Base-by-base conservation (phyloP, 2,888 invertebrate species). In the Drosophila neotestacea region DNA sequence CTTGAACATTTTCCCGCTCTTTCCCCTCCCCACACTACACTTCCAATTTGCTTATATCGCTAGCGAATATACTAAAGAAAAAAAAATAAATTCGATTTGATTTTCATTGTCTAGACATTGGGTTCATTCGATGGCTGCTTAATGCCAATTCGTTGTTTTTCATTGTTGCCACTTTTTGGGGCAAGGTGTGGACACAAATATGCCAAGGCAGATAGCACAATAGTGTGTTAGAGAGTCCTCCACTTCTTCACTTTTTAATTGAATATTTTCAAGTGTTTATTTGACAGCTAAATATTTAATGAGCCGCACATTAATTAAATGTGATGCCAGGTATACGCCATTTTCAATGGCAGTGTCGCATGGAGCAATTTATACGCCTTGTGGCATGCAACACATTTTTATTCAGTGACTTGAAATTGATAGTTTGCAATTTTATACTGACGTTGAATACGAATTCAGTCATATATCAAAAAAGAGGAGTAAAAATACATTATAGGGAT, bases 81-180 rank as follows among this genome's bases (percentile, higher is more conserved):
- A 69, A 22, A 22, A 22, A 74, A 74, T 60, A 85, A 85, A 81
- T 85, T 85, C 85, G 88, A 87, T 86, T 88, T 82, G 83, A 89
- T 87, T 84, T 84, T 75, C 81, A 81, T 87, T 88, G 88, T 89
- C 89, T 89, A 88, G 88, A 88, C 88, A 65, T 79, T 84, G 74
- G 77, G 74, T 84, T 85, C 77, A 54, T 76, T 77, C 77, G 62
- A 69, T 69, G 69, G 68, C 75, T 72, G 73, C 85, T 85, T 87
- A 85, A 87, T 85, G 84, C 84, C 84, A 87, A 87, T 87, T 85
- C 83, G 78, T 69, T 85, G 85, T 85, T 78, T 71, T 58, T 46
- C 38, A 36, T 11, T 52, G 32, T n/a, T 67, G 61, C 46, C 47
- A 39, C 42, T 36, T 28, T 50, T 44, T 55, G 55, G 47, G 63